Evolutionary conservation across 2,888 invertebrate genomes (phyloP), one percentile per base, ranked within the genome.

Genomic region (Therioaphis trifolii): DNA sequence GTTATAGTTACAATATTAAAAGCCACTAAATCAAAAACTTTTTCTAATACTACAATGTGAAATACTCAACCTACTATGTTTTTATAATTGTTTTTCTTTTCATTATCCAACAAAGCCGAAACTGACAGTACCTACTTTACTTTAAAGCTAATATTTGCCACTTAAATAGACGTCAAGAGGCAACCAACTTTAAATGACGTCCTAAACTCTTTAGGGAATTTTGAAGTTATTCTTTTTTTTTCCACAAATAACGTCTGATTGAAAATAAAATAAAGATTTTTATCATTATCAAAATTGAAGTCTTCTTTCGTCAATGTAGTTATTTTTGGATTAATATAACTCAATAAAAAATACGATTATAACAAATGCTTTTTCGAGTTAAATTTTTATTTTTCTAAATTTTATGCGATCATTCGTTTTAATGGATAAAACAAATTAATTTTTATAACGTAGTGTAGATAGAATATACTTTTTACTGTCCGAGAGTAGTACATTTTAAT

Each of bases 41-140:
- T 74, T 35, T 21, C 29, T 4, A n/a, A 12, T 14, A 29, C n/a
- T 74, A 55, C 15, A 52, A 75, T 40, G 58, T 68, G 0, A 43
- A 71, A 49, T 49, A 71, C 49, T 43, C 29, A 74, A n/a, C 14
- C 21, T 74, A 24, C 43, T 5, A 11, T 9, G 43, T 24, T 7
- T 75, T 49, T 58, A 27, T 61, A 61, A 43, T 43, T 75, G 71
- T 71, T 71, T 71, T 71, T 71, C 46, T 49, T 71, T 49, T 71
- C 27, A 75, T 75, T 75, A 43, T 43, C 24, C 18, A 43, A 75
- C 24, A 18, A 43, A 58, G 75, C 40, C 35, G 40, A 2, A 75
- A 40, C 24, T 58, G 74, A 75, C 55, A 40, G 55, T 40, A 40
- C 24, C 35, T 43, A 43, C 75, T 61, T 75, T 12, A 75, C 61